These are phyloP conservation scores for Drosophila longiperda DNA, from an alignment of 2,888 invertebrate genomes.

Conservation along the genomic window DNA sequence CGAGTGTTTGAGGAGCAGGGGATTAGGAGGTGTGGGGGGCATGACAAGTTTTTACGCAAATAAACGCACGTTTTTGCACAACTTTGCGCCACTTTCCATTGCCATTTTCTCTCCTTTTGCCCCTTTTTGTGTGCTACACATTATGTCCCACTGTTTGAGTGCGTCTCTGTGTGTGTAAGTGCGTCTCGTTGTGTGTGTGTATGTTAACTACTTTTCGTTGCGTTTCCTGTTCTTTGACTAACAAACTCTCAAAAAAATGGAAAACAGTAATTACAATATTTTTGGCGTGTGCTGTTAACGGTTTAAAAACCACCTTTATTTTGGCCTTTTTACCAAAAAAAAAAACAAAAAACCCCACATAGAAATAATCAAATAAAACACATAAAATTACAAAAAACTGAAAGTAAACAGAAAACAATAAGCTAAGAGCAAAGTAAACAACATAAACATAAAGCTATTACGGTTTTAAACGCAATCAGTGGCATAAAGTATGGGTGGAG, in stretches of 20 bases:
- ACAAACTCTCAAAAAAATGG: constrained; percentile 67
- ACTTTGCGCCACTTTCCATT: constrained; percentile 66
- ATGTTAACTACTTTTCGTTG: constrained; percentile 26
- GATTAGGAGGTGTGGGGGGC: background rate
- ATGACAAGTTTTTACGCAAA: constrained; percentile 72
- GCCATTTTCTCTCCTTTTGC: constrained; percentile 45
- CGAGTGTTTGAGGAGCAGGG: background rate
- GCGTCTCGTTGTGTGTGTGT: constrained; percentile 20
- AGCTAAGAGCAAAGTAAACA: constrained; percentile 26
- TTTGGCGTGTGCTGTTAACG: constrained; percentile 47
- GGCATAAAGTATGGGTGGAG: background rate
- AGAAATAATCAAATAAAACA: background rate
- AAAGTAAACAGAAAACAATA: constrained; percentile 15
- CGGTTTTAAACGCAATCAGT: constrained; percentile 29
- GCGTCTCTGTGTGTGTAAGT: background rate
- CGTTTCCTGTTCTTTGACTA: constrained; percentile 9
- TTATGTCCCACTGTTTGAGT: constrained; percentile 16
- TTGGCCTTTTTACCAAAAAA: constrained; percentile 22
- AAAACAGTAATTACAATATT: constrained; percentile 79
- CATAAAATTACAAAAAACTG: background rate
- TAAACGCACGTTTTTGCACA: constrained; percentile 78
- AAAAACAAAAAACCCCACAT: background rate
- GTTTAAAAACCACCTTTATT: constrained; percentile 24
- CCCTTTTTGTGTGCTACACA: constrained; percentile 50
- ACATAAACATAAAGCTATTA: constrained; percentile 57